These are phyloP conservation scores for Mobula birostris DNA, from an alignment of 2,113 vertebrate species.

Conservation along the genomic window DNA sequence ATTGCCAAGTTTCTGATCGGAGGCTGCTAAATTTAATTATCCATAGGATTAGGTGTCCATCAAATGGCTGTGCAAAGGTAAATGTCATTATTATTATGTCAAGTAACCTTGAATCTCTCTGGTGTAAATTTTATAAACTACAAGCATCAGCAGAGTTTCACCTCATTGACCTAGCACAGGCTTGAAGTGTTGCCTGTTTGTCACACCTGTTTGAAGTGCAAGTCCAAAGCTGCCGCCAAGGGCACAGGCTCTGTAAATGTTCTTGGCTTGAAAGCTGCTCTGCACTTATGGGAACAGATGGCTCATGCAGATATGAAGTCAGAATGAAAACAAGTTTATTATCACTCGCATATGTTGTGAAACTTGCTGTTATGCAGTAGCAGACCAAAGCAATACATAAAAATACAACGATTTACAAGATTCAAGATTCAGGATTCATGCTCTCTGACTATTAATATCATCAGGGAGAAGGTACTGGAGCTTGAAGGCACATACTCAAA, in stretches of 20 bases:
- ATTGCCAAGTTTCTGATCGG: conserved; percentile 14
- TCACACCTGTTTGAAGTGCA: not conserved
- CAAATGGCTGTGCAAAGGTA: conserved; percentile 22
- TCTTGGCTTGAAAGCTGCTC: not conserved
- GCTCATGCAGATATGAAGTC: not conserved
- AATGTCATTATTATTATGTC: conserved; percentile 36
- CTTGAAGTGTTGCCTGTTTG: not conserved
- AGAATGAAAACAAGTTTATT: no score
- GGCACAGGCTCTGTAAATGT: not conserved
- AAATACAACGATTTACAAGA: no score
- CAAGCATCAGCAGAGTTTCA: not conserved
- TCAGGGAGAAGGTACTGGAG: no score
- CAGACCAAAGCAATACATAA: no score
- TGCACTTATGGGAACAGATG: not conserved
- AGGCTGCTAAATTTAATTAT: conserved; percentile 32
- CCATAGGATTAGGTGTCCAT: conserved; percentile 34
- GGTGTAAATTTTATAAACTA: not conserved
- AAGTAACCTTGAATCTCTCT: conserved; percentile 23
- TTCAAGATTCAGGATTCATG: no score
- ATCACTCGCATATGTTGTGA: no score
- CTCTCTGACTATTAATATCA: no score
- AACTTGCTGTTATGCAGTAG: no score
- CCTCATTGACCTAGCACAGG: not conserved
- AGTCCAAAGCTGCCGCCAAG: not conserved
- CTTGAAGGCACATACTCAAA: no score